Base-by-base conservation (phyloP, 1,140 invertebrate species). In the Asbolus verrucosus region DNA sequence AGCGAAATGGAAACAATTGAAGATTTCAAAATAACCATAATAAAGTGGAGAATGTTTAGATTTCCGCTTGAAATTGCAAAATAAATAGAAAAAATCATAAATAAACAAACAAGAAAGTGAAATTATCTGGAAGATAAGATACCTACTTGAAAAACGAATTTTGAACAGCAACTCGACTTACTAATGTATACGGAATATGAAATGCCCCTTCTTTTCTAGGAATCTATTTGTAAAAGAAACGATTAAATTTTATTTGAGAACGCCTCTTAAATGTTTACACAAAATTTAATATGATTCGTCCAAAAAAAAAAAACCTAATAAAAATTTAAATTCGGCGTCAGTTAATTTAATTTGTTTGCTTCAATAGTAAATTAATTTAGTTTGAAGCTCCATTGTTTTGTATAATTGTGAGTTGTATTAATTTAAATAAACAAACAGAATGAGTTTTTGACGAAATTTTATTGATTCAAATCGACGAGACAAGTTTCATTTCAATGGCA, bases 311-410 rank as follows among this genome's bases (percentile, higher is more conserved):
- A n/a, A n/a, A n/a, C n/a, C n/a, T n/a, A n/a, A n/a, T n/a, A n/a
- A n/a, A n/a, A n/a, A n/a, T n/a, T n/a, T 8, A 15, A 15, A n/a
- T 41, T 15, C 39, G 16, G 39, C 16, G 2, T 2, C 8, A 46
- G 41, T 46, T 46, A 46, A 46, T 46, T 46, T 18, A 46, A 46
- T 46, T 46, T 46, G 41, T 16, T 19, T 46, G 41, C 41, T 19
- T 16, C 41, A 19, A 46, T 46, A 46, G 19, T 46, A 46, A 46
- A 46, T 46, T 46, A 2, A 46, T 19, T 18, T 46, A n/a, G 16
- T 46, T 46, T 9, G 2, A 4, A 38, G 16, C 16, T 14, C 18
- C 16, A 11, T 6, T 41, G 14, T 19, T 19, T 46, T 46, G 8
- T 19, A 46, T 46, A 46, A 46, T 19, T 46, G 41, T 46, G 41